Percentiles rank a stretch among this genome's conserved stretches.
These are phyloP conservation scores for Micromesistius poutassou DNA, from an alignment of 2,797 vertebrate species.

Conservation along the genomic window DNA sequence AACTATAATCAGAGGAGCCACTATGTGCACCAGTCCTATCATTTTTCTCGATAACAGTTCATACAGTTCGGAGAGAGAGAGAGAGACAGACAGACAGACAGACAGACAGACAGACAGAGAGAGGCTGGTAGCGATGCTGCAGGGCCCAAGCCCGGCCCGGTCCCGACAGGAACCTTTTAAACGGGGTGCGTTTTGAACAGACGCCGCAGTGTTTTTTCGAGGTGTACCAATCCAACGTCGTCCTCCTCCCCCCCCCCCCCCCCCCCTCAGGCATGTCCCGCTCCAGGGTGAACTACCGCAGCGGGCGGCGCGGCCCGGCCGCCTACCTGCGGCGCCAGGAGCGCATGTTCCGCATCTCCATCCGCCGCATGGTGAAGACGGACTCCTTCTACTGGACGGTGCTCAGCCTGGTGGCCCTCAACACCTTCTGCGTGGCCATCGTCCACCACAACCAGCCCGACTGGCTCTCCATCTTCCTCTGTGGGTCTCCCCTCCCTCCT, in stretches of 20 bases:
- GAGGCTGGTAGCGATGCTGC: too few relatives aligned
- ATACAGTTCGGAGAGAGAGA: too few relatives aligned
- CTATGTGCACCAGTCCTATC: too few relatives aligned
- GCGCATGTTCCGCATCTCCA: conserved; percentile 91
- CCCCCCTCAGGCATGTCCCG: conserved; percentile 80
- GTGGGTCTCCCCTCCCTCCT: conserved; percentile 72
- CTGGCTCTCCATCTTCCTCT: conserved; percentile 96
- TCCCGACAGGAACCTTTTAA: too few relatives aligned
- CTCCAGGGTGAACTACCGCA: conserved; percentile 90
- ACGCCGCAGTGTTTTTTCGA: too few relatives aligned
- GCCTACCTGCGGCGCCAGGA: conserved; percentile 95
- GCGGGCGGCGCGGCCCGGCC: conserved; percentile 85
- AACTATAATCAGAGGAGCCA: too few relatives aligned
- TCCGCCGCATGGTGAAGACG: conserved; percentile 98
- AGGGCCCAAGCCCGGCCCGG: too few relatives aligned
- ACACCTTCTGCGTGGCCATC: conserved; percentile 96
- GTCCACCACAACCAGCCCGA: conserved; percentile 96
- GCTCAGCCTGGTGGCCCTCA: conserved; percentile 91
- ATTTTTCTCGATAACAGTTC: too few relatives aligned
- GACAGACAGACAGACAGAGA: too few relatives aligned
- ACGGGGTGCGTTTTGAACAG: too few relatives aligned
- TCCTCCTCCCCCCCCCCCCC: background rate
- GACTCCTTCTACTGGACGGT: conserved; percentile 98
- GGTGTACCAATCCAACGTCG: background rate
- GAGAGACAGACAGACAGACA: too few relatives aligned